Evolutionary conservation across 2,113 vertebrate genomes (phyloP), one percentile per base, ranked within the genome.

Genomic region (Syrmaticus mikado): DNA sequence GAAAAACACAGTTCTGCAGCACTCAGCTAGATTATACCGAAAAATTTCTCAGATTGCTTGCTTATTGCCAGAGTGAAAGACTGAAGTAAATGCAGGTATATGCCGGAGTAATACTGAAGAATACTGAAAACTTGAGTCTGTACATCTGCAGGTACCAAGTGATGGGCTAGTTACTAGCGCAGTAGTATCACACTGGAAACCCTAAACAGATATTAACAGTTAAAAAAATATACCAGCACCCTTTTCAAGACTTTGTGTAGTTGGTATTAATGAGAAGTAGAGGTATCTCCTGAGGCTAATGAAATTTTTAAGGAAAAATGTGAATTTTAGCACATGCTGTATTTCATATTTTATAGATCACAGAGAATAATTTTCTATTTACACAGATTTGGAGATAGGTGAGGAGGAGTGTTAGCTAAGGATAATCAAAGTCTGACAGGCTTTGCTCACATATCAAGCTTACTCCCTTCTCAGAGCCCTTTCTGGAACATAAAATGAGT

Each of bases 271-370:
- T 50, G 25, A 89, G 45, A 86, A 81, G 14, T 20, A 61, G 7
- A 66, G 22, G 8, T 43, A 43, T 6, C 20, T 85, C 57, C 36
- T 20, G 34, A 95, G 32, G 86, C 8, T 76, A 82, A 79, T 48
- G 0, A 66, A 27, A 41, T 60, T 79, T 90, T 93, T 78, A 93
- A 85, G 25, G n/a, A 64, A 43, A 92, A 91, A 94, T 74, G 60
- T 6, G 7, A 82, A 87, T 87, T 85, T 87, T 67, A 73, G 22
- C 11, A 82, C 48, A 77, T 27, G 9, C 3, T 71, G 6, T 71
- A 57, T 85, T 91, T 93, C 32, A 67, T 82, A 61, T 82, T 84
- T 84, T 76, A 68, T 34, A 74, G 25, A 43, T 91, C 80, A 80
- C 20, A 76, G 46, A 85, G 28, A 85, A 28, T 55, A 95, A 71